phyloP scores from a whole-genome alignment of 2,888 invertebrate species.

The Cinara cedri region DNA sequence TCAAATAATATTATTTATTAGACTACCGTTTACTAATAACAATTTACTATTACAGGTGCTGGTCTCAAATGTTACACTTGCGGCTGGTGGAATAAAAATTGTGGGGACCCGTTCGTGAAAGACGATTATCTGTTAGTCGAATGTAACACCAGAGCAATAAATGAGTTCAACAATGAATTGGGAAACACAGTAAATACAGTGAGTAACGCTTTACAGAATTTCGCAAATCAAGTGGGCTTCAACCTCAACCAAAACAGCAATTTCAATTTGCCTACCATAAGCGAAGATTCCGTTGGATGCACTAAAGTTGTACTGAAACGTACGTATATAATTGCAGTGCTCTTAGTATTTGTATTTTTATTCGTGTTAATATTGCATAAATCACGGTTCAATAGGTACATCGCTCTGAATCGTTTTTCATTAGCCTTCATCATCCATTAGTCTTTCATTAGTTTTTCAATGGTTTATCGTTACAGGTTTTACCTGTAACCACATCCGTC shows the following conservation, averaged over 20 bases:
- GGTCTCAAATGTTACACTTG: slow-evolving; percentile 46
- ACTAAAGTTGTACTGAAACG: slow-evolving; percentile 38
- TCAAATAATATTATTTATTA: too few relatives aligned
- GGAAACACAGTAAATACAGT: slow-evolving; percentile 39
- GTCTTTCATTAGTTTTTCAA: too few relatives aligned
- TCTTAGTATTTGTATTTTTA: not conserved
- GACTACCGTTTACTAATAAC: too few relatives aligned
- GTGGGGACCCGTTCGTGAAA: slow-evolving; percentile 39
- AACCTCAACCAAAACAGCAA: slow-evolving; percentile 42
- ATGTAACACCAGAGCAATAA: slow-evolving; percentile 39
- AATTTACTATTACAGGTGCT: not conserved
- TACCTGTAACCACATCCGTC: too few relatives aligned
- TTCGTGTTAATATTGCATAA: too few relatives aligned
- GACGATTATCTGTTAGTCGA: slow-evolving; percentile 30
- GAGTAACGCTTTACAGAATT: slow-evolving; percentile 39
- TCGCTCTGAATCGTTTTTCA: too few relatives aligned
- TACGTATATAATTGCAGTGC: slow-evolving; percentile 15
- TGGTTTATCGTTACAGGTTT: too few relatives aligned
- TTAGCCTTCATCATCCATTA: too few relatives aligned
- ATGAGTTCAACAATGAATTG: slow-evolving; percentile 29
- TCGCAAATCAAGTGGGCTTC: slow-evolving; percentile 43
- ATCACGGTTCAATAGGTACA: too few relatives aligned
- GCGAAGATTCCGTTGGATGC: slow-evolving; percentile 41
- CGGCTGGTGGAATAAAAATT: slow-evolving; percentile 34
- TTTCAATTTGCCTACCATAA: slow-evolving; percentile 32